Conservation (phyloP, 2,113 vertebrate genomes). For the Syrmaticus mikado region DNA sequence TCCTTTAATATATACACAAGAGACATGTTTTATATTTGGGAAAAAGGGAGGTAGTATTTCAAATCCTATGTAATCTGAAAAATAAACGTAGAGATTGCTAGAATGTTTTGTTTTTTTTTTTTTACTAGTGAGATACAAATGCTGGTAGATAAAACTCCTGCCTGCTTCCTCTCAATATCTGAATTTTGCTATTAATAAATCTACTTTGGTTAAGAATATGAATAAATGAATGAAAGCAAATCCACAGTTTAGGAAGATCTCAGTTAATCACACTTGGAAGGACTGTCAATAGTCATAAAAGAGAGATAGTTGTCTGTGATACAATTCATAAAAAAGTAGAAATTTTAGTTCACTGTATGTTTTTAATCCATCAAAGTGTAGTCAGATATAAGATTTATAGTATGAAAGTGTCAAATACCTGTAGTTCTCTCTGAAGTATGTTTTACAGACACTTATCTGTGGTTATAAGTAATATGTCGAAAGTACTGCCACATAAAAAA, state of each 20-base stretch:
- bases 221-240: neutral
- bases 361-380: neutral
- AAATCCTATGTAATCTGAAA: constrained; percentile 12
- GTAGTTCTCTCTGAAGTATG: neutral
- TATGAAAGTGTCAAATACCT: neutral
- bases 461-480: neutral
- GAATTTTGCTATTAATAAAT: neutral
- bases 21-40: neutral
- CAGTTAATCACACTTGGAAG: neutral
- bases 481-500: neutral
- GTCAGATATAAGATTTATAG: neutral
- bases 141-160: neutral
- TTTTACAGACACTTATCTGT: neutral
- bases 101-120: too few species aligned
- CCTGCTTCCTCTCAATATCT: neutral
- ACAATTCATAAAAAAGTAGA: neutral
- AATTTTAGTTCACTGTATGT: neutral
- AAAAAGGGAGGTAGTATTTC: neutral
- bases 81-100: neutral
- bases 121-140: neutral
- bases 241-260: neutral
- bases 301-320: neutral
- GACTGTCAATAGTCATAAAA: neutral
- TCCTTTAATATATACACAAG: neutral
- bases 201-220: neutral